Conservation (phyloP, 2,797 vertebrate genomes). For the Tragelaphus eurycerus region DNA sequence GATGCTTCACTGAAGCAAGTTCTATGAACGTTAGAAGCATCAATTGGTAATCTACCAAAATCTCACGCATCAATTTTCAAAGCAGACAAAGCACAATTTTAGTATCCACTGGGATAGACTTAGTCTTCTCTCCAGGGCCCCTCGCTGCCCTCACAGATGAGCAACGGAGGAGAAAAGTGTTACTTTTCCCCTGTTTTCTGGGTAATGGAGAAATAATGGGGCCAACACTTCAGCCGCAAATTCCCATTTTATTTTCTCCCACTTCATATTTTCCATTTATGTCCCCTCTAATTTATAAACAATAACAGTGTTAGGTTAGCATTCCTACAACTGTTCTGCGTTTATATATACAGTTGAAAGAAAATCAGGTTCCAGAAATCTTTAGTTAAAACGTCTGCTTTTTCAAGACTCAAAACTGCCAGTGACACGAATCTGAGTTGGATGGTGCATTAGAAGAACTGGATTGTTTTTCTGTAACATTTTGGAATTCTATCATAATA, state of each 20-base stretch:
- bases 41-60: background rate
- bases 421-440: background rate
- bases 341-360: background rate
- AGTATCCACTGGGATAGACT: background rate
- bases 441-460: background rate
- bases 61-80: background rate
- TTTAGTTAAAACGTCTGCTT: background rate
- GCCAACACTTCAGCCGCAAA: background rate
- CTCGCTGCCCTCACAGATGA: background rate
- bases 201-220: background rate
- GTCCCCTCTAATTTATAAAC: background rate
- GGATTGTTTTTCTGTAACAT: background rate
- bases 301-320: background rate
- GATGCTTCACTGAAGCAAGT: background rate
- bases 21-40: background rate
- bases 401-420: background rate
- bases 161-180: accelerated
- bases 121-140: background rate
- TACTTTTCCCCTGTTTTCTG: background rate
- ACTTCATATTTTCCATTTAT: background rate
- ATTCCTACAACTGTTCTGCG: background rate
- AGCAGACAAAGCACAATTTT: background rate
- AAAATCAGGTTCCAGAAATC: background rate
- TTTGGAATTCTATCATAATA: background rate
- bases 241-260: background rate